Evolutionary conservation across 2,113 vertebrate species (phyloP), one percentile per base, ranked within the genome.

Genomic region (Tilapia sparmanii): DNA sequence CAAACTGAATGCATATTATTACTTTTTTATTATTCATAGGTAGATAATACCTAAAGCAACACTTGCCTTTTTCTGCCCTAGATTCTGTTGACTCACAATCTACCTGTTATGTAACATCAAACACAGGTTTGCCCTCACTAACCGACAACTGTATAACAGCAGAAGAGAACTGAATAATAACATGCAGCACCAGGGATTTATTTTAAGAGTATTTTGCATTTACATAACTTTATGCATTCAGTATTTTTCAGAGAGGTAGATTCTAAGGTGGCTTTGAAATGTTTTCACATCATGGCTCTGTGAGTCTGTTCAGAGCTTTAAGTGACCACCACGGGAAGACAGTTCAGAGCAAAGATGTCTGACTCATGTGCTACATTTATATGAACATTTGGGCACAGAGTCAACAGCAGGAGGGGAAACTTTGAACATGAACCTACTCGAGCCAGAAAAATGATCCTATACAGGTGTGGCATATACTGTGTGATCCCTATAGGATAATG

Each of bases 381-480:
- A 50, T 2, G 86, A 66, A 86, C 53, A 40, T 68, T 76, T 26
- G 93, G 78, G 57, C 82, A 19, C 45, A 93, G 52, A n/a, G 54
- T 61, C 82, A 94, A 33, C 71, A 93, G 84, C 1, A 92, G 55
- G 92, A 85, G 38, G 63, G 61, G 55, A 86, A 42, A 42, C 52
- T 88, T 78, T 84, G 12, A 86, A 80, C 91, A 90, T 93, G 35
- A 55, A 55, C 53, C 53, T 55, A 55, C 22, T 24, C 22, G 4
- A 55, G 53, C 53, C 22, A 55, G 22, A 55, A 55, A 31, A 61
- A 61, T 29, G 3, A 59, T 59, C 24, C 57, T 59, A 31, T 18
- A 33, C 18, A 16, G 8, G 29, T 61, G 59, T 33, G 59, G 59
- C 5, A 16, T 33, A 59, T 10, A 18, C 26, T 31, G 57, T 18